A percentile compares a stretch with the other conserved stretches of the same genome.
Conservation (phyloP, 2,797 vertebrate species). For the Aulostomus chinensis region DNA sequence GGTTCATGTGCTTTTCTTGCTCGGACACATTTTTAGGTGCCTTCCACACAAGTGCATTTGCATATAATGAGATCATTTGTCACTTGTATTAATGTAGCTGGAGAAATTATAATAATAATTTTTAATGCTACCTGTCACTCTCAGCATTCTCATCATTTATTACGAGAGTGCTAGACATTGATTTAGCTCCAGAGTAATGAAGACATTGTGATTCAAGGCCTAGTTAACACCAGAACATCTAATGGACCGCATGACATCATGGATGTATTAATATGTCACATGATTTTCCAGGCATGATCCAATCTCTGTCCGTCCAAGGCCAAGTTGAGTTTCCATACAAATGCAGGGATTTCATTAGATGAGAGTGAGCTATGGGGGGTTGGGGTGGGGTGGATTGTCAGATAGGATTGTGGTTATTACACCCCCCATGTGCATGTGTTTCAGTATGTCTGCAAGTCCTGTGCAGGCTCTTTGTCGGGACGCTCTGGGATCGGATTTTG, state of each 20-base stretch:
- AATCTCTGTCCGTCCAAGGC: constrained; percentile 36
- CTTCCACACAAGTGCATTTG: constrained; percentile 45
- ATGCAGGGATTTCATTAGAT: constrained; percentile 13
- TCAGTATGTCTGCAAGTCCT: background rate
- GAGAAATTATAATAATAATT: constrained; percentile 58
- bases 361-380: background rate
- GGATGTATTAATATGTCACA: constrained; percentile 70
- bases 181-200: constrained; percentile 67
- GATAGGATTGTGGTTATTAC: no score
- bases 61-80: constrained; percentile 73
- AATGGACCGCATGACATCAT: constrained; percentile 50
- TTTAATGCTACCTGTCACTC: constrained; percentile 73
- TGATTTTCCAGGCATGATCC: constrained; percentile 71
- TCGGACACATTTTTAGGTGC: constrained; percentile 30
- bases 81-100: constrained; percentile 44
- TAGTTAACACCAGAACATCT: constrained; percentile 56
- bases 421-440: constrained; percentile 3
- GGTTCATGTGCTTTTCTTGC: constrained; percentile 8
- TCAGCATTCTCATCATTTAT: constrained; percentile 67
- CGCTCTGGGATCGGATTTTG: constrained; percentile 19
- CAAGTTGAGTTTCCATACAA: constrained; percentile 38
- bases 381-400: background rate
- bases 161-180: constrained; percentile 51
- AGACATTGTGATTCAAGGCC: constrained; percentile 68
- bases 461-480: background rate